phyloP scores from a whole-genome alignment of 2,113 vertebrate genomes.

The Sphyrna mokarran region DNA sequence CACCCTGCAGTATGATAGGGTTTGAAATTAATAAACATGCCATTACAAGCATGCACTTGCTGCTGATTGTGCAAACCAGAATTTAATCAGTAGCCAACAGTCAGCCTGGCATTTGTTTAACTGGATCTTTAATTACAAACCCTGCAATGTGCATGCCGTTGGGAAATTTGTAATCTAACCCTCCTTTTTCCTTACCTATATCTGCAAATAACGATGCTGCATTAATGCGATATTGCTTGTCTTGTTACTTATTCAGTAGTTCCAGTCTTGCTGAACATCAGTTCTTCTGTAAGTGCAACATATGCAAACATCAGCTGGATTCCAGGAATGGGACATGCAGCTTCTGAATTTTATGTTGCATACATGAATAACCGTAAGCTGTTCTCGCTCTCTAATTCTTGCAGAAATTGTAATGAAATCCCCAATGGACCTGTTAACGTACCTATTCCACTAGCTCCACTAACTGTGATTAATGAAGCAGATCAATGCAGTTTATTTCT shows the following conservation, averaged over 20 bases:
- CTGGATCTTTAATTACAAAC: slow-evolving; percentile 24
- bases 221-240: slow-evolving; percentile 48
- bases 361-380: slow-evolving; percentile 56
- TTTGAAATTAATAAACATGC: slow-evolving; percentile 24
- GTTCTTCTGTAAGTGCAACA: slow-evolving; percentile 52
- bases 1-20: neutral
- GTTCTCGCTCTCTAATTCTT: slow-evolving; percentile 40
- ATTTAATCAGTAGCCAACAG: slow-evolving; percentile 8
- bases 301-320: slow-evolving; percentile 63
- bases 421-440: slow-evolving; percentile 21
- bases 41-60: neutral
- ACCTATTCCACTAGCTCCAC: slow-evolving; percentile 20
- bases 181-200: neutral
- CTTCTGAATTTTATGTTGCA: slow-evolving; percentile 53
- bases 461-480: slow-evolving; percentile 31
- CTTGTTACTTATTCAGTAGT: slow-evolving; percentile 45
- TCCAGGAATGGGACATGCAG: slow-evolving; percentile 48
- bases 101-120: neutral
- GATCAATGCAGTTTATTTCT: slow-evolving; percentile 32
- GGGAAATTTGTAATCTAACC: slow-evolving; percentile 32
- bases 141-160: slow-evolving; percentile 19
- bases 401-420: slow-evolving; percentile 28
- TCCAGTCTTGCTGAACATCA: slow-evolving; percentile 49
- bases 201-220: slow-evolving; percentile 36
- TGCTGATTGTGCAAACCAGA: slow-evolving; percentile 19